phyloP scores from a whole-genome alignment of 2,113 vertebrate species.

The Alces alces region DNA sequence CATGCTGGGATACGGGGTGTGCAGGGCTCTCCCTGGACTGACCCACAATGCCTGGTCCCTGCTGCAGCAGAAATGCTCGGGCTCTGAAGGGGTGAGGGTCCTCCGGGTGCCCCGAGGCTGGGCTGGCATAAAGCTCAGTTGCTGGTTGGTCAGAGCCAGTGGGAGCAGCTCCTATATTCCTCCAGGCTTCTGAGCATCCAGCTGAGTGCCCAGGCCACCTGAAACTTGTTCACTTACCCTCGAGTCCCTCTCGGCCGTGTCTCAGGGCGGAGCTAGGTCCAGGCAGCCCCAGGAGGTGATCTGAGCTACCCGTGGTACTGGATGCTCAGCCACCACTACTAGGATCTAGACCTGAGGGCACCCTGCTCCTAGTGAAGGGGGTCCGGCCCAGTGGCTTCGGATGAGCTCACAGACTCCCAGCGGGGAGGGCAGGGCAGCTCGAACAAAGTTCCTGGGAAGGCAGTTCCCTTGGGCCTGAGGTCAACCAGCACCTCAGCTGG shows the following conservation, averaged over 20 bases:
- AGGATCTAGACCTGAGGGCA: neutral
- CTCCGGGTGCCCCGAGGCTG: neutral
- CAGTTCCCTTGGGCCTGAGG: neutral
- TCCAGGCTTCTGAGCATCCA: neutral
- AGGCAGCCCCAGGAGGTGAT: neutral
- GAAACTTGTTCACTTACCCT: neutral
- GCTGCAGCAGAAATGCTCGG: neutral
- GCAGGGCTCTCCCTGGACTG: neutral
- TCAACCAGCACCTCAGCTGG: neutral
- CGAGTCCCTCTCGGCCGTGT: neutral
- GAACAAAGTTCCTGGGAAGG: neutral
- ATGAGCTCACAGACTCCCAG: neutral
- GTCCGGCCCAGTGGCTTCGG: neutral
- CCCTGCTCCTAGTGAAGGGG: neutral
- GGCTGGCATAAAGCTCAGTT: neutral
- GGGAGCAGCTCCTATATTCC: neutral
- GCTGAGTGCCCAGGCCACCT: neutral
- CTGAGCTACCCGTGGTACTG: neutral
- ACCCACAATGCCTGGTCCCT: neutral
- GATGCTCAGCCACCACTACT: neutral
- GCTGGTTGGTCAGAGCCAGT: neutral
- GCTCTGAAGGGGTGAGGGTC: neutral
- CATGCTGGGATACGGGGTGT: neutral
- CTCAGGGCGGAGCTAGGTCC: neutral
- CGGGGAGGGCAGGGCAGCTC: neutral